Base-by-base conservation (phyloP, 1,140 invertebrate genomes). In the Rhizoglyphus robini region DNA sequence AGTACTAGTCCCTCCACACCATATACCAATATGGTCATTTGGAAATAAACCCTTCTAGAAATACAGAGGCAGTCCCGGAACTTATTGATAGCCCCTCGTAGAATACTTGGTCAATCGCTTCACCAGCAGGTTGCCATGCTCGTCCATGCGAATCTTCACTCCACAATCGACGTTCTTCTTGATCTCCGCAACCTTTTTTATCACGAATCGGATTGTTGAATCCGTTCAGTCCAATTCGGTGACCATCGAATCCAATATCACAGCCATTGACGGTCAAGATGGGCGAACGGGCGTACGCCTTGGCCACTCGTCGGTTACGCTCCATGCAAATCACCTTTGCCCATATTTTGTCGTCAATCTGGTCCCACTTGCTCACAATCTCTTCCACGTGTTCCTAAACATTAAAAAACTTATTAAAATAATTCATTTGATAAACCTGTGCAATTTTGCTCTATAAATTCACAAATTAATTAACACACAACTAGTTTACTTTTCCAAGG, bases 321-420 rank as follows among this genome's bases (percentile, higher is more conserved):
- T 96, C 91, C 73, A 96, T 86, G 59, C 94, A 89, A 72, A 96
- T 94, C 48, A 95, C 89, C 82, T 96, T 96, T 64, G 91, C 90
- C 92, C 92, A 96, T 72, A 96, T 96, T 78, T 95, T 91, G 74
- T 96, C 92, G 73, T 96, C 92, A 70, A 96, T 94, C 78, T 92
- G 89, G 67, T 88, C 88, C 88, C 92, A 94, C 82, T 95, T 95
- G 76, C 90, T 84, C 65, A 95, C 76, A 58, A 96, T 90, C 80
- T 96, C 92, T 77, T 91, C 88, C 77, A 96, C 90, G 79, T 96
- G 92, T 79, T 95, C 90, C 91, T 96, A n/a, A n/a, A n/a, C n/a
- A n/a, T n/a, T n/a, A n/a, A n/a, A n/a, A n/a, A n/a, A n/a, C n/a
- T n/a, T n/a, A n/a, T n/a, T n/a, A n/a, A n/a, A n/a, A n/a, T n/a